Evolutionary conservation across 2,888 invertebrate genomes (phyloP).

Genomic region (Protodeltote pygarga): DNA sequence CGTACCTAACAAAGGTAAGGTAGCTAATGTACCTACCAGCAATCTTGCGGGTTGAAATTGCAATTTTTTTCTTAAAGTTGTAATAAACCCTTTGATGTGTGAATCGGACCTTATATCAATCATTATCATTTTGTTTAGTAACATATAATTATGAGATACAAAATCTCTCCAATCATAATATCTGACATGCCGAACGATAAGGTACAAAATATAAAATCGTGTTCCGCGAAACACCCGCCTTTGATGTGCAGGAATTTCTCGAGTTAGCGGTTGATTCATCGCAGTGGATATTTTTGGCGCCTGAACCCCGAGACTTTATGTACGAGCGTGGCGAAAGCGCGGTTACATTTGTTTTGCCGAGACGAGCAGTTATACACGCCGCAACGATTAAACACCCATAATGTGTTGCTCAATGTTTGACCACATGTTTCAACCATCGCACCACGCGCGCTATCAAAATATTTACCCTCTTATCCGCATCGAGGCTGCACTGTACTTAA

Average conservation of each 20-base stretch:
- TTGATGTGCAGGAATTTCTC: constrained; percentile 80
- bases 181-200: constrained; percentile 42
- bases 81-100: no score
- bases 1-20: no score
- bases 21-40: no score
- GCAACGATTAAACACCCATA: constrained; percentile 70
- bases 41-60: no score
- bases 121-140: no score
- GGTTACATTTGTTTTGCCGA: constrained; percentile 70
- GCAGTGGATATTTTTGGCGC: constrained; percentile 73
- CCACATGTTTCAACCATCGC: constrained; percentile 77
- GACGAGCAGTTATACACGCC: constrained; percentile 60
- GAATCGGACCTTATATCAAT: no score
- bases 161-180: constrained; percentile 50
- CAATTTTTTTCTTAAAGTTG: no score
- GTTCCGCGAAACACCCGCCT: constrained; percentile 73
- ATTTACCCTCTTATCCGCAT: constrained; percentile 84
- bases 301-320: constrained; percentile 54
- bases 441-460: constrained; percentile 84
- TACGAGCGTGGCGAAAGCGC: constrained; percentile 65
- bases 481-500: constrained; percentile 74
- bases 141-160: constrained; percentile 34
- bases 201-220: constrained; percentile 56
- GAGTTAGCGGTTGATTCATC: constrained; percentile 78
- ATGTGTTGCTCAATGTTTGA: constrained; percentile 82